Conservation (phyloP, 2,113 vertebrate genomes). For the Scomber japonicus region DNA sequence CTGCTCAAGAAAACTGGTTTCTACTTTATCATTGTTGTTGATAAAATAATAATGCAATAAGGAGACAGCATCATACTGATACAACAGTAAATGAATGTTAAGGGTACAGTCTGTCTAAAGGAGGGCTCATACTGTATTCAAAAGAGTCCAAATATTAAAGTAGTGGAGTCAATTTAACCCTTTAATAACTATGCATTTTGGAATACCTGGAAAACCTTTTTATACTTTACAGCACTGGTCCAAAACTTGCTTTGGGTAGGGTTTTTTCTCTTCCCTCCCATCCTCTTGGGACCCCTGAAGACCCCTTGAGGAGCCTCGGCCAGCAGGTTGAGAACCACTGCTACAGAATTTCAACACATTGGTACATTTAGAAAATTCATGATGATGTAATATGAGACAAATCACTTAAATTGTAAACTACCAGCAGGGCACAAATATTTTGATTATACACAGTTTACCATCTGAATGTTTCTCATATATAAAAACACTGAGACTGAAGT, state of each 20-base stretch:
- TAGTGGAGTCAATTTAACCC: not conserved
- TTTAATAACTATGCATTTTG: too few species aligned
- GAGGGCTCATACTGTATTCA: not conserved
- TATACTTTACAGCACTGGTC: too few species aligned
- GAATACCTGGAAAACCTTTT: too few species aligned
- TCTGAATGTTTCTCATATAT: constrained; percentile 43
- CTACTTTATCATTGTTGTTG: not conserved
- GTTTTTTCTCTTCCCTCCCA: too few species aligned
- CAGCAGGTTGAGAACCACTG: constrained; percentile 1
- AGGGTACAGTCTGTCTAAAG: not conserved
- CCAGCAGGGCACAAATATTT: not conserved
- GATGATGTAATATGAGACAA: not conserved
- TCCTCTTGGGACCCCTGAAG: too few species aligned
- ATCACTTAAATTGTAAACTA: constrained; percentile 9
- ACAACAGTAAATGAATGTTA: not conserved
- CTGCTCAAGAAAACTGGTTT: not conserved
- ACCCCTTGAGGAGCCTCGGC: not conserved
- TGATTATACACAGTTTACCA: constrained; percentile 22
- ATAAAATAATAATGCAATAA: not conserved
- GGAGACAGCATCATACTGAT: not conserved
- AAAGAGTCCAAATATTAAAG: not conserved
- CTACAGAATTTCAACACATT: not conserved
- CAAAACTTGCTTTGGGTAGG: too few species aligned
- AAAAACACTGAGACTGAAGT: constrained; percentile 25
- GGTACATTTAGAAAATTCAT: not conserved